Conservation (phyloP, 2,888 invertebrate genomes). For the Luffia ferchaultella region DNA sequence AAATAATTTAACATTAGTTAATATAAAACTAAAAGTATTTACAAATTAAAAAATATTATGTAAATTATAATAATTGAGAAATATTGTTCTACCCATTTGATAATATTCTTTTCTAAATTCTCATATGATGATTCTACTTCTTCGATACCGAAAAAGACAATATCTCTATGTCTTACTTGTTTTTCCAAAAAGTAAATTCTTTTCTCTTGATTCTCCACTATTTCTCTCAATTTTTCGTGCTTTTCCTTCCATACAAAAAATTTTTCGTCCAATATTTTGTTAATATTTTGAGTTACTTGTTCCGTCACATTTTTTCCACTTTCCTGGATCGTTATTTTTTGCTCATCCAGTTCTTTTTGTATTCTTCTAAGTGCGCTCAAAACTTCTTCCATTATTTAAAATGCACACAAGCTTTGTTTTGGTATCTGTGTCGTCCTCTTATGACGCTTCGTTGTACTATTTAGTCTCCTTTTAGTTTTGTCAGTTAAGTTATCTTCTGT, state of each 20-base stretch:
- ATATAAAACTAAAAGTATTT: no score
- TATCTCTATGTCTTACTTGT: constrained; percentile 9
- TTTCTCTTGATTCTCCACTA: constrained; percentile 12
- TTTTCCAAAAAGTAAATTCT: constrained; percentile 10
- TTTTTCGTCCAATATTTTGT: constrained; percentile 13
- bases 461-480: no score
- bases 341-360: constrained; percentile 8
- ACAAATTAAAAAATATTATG: no score
- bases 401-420: no score
- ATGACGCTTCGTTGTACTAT: no score
- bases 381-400: constrained; percentile 9
- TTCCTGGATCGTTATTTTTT: constrained; percentile 1
- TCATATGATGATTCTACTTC: constrained; percentile 8
- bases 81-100: neutral
- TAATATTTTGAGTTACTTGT: constrained; percentile 15
- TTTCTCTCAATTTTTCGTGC: constrained; percentile 9
- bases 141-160: constrained; percentile 10
- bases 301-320: constrained; percentile 8
- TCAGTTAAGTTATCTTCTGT: no score
- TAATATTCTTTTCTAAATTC: neutral
- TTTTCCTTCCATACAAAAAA: constrained; percentile 11
- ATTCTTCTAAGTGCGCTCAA: constrained; percentile 6
- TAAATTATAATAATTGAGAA: no score
- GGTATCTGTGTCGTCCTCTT: no score
- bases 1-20: no score